A percentile compares a stretch with the other conserved stretches of the same genome.
phyloP scores from a whole-genome alignment of 1,140 invertebrate genomes.

The Dreissena polymorpha region DNA sequence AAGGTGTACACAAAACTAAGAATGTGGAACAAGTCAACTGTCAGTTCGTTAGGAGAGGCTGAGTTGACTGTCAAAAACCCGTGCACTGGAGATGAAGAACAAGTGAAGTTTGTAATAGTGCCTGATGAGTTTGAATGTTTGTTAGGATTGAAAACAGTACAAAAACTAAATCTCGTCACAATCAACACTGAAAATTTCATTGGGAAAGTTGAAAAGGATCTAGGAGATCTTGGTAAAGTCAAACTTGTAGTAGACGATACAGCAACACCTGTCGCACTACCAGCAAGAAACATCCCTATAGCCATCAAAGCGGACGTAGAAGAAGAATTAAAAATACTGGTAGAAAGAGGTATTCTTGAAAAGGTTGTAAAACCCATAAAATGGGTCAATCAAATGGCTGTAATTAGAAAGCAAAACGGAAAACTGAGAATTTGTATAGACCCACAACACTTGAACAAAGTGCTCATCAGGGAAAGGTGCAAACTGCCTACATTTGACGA shows the following conservation, averaged over 20 bases:
- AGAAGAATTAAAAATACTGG: slow-evolving; percentile 4
- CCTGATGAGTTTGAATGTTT: slow-evolving; percentile 32
- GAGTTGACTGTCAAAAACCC: neutral
- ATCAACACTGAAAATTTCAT: slow-evolving; percentile 30
- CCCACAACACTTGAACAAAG: slow-evolving; percentile 55
- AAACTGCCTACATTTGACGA: slow-evolving; percentile 32
- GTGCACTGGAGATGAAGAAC: neutral
- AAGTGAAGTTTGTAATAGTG: slow-evolving; percentile 18
- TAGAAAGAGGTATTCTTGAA: slow-evolving; percentile 35
- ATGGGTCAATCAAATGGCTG: slow-evolving; percentile 62
- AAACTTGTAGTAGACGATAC: neutral
- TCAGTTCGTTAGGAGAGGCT: neutral
- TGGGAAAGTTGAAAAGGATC: neutral
- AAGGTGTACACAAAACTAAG: neutral
- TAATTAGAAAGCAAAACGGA: slow-evolving; percentile 57
- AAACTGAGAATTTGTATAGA: slow-evolving; percentile 55
- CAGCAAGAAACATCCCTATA: slow-evolving; percentile 9
- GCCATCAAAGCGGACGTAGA: slow-evolving; percentile 18
- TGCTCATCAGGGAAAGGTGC: slow-evolving; percentile 13
- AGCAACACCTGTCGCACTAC: slow-evolving; percentile 5
- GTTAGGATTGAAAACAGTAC: slow-evolving; percentile 28
- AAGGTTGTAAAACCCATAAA: slow-evolving; percentile 60
- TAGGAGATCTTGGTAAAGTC: slow-evolving; percentile 32
- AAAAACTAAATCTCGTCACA: slow-evolving; percentile 10
- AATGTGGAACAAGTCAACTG: slow-evolving; percentile 7